Conservation (phyloP, 2,113 vertebrate species). For the Condylura cristata region DNA sequence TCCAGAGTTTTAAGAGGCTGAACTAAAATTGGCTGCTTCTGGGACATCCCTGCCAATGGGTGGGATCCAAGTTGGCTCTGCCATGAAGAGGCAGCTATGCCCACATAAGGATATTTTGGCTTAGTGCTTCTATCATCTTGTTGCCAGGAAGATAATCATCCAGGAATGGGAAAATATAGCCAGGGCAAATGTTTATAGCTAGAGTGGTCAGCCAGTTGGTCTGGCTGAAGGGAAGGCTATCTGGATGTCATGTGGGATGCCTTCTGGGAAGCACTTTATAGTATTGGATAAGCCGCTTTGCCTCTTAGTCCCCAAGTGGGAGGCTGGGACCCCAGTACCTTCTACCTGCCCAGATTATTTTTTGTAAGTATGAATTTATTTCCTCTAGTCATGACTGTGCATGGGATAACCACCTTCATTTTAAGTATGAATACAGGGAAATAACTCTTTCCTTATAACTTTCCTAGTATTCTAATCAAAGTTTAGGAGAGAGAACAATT, state of each 20-base stretch:
- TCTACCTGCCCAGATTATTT: neutral
- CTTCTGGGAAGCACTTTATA: neutral
- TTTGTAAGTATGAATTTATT: neutral
- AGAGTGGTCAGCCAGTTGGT: slow-evolving; percentile 64
- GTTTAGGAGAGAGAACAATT: neutral
- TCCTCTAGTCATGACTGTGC: neutral
- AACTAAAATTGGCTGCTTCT: slow-evolving; percentile 81
- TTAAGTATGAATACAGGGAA: neutral
- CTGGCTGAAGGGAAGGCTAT: slow-evolving; percentile 10
- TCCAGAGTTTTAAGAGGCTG: slow-evolving; percentile 81
- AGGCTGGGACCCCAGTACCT: neutral
- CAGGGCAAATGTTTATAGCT: slow-evolving; percentile 63
- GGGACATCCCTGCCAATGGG: slow-evolving; percentile 80
- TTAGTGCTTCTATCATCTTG: slow-evolving; percentile 64
- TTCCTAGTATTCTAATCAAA: neutral
- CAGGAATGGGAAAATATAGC: slow-evolving; percentile 75
- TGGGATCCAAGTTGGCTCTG: slow-evolving; percentile 78
- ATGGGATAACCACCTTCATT: slow-evolving; percentile 13
- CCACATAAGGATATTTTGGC: slow-evolving; percentile 83
- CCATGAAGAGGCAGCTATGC: slow-evolving; percentile 79
- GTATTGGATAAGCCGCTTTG: neutral
- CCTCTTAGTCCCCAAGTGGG: neutral
- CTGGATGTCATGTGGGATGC: neutral
- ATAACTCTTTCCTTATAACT: neutral
- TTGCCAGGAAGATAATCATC: slow-evolving; percentile 76